Evolutionary conservation across 1,140 invertebrate species (phyloP), one percentile per base, ranked within the genome.

Genomic region (Palaemon carinicauda): DNA sequence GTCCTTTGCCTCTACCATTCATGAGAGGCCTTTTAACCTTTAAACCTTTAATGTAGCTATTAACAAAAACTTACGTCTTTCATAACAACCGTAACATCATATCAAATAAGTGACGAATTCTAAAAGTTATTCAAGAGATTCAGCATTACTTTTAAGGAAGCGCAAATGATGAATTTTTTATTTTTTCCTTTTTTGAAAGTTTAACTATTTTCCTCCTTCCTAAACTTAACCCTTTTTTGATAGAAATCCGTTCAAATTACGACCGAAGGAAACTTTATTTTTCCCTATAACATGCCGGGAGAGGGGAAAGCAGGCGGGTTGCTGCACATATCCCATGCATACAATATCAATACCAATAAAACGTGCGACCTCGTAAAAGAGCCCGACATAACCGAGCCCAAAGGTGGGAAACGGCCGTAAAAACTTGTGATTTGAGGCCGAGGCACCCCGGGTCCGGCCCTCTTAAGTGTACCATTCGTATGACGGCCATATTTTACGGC

Each of bases 401-500:
- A 80, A 74, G 60, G 75, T 85, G 71, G 31, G 83, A 21, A 86
- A 74, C 74, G 77, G 53, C 65, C 83, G 80, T 86, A 80, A 80
- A 86, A 86, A 52, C 83, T 65, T 86, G 60, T 86, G 77, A 80
- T 74, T 80, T 69, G 60, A 77, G 15, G 54, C 60, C 4, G 41
- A 24, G 27, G 52, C 77, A 56, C 69, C 83, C 53, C 31, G 60
- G 69, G 60, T 27, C 29, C 51, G 24, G 4, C 73, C n/a, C 29
- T 33, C 83, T 24, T 53, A 86, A 86, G 83, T 86, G 65, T 51
- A 17, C 83, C 77, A 86, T 86, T 80, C 77, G 83, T 80, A 86
- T 71, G 83, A 80, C 56, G 83, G 69, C 52, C 83, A 86, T 86
- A 86, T 86, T 86, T 86, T 80, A 86, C 77, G 83, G 80, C 77